Evolutionary conservation across 2,888 invertebrate genomes (phyloP).

Genomic region (Ichneumoninae sp.): DNA sequence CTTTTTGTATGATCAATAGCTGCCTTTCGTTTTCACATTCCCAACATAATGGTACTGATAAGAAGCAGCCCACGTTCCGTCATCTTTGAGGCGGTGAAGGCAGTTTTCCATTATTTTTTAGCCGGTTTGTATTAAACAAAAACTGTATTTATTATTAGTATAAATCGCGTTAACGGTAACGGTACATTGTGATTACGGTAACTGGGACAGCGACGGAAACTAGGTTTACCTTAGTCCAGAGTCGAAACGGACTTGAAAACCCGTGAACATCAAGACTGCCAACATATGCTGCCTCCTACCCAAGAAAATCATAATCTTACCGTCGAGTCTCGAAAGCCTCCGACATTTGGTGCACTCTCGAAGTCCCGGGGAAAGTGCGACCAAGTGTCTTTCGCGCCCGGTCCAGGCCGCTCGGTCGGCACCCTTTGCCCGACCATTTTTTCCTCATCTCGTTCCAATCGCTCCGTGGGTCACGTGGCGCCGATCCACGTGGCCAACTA

Average conservation of each 20-base stretch:
- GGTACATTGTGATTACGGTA: too few species aligned
- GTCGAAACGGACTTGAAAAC: not conserved
- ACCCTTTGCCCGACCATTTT: constrained; percentile 36
- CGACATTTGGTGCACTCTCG: constrained; percentile 18
- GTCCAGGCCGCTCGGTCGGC: constrained; percentile 49
- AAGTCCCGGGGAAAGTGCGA: constrained; percentile 25
- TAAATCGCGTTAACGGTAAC: too few species aligned
- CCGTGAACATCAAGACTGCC: constrained; percentile 2
- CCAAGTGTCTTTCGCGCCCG: constrained; percentile 47
- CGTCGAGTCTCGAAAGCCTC: not conserved
- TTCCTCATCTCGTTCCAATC: constrained; percentile 19
- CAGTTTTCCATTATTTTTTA: too few species aligned
- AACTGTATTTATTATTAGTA: too few species aligned
- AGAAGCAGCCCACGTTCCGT: too few species aligned
- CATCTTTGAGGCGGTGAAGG: too few species aligned
- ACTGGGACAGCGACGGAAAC: too few species aligned
- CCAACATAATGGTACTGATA: too few species aligned
- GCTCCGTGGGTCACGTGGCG: constrained; percentile 44
- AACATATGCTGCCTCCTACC: not conserved
- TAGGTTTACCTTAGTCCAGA: not conserved
- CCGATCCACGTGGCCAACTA: constrained; percentile 50
- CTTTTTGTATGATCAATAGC: not conserved
- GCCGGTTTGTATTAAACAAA: too few species aligned
- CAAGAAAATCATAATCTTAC: not conserved
- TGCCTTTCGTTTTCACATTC: too few species aligned